phyloP scores from a whole-genome alignment of 1,140 invertebrate species.

The Drosophila lacertosa region DNA sequence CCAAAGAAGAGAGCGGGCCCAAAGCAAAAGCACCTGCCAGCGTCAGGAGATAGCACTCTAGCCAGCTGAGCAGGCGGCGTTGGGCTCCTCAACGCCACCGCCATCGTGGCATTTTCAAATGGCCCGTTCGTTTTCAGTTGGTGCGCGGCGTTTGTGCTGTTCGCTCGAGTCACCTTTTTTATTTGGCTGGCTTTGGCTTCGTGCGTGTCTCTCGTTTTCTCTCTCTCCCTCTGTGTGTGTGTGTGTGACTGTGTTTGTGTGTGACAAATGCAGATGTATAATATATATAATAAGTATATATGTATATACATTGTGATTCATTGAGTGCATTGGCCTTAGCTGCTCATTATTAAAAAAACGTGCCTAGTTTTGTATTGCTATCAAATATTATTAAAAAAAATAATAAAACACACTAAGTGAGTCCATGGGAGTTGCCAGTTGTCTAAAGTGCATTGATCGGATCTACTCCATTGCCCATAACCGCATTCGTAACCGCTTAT shows the following conservation, averaged over 20 bases:
- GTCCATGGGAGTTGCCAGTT: not conserved
- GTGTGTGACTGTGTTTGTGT: constrained; percentile 24
- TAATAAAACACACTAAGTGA: constrained; percentile 2
- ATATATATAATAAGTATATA: constrained; percentile 44
- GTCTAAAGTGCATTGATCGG: not conserved
- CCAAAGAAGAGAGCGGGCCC: constrained; percentile 23
- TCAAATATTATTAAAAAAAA: constrained; percentile 14
- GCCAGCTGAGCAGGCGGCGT: constrained; percentile 19
- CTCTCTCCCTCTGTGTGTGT: constrained; percentile 35
- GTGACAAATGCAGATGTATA: constrained; percentile 45
- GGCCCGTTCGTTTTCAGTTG: constrained; percentile 61
- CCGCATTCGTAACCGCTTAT: not conserved
- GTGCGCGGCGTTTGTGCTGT: constrained; percentile 66
- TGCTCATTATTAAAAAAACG: constrained; percentile 5
- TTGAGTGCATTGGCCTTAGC: constrained; percentile 68
- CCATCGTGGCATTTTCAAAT: constrained; percentile 51
- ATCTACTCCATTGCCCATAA: not conserved
- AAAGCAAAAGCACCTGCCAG: constrained; percentile 16
- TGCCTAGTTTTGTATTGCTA: constrained; percentile 7
- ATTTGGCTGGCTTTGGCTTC: constrained; percentile 5
- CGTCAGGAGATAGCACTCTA: constrained; percentile 53
- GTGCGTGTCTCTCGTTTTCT: too few relatives aligned
- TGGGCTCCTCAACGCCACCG: constrained; percentile 32
- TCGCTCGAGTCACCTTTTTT: constrained; percentile 65
- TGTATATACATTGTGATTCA: constrained; percentile 59